Percentiles rank a stretch among this genome's conserved stretches.
These are phyloP conservation scores for Bombus superbus DNA, from an alignment of 1,140 invertebrate genomes.

Conservation along the genomic window DNA sequence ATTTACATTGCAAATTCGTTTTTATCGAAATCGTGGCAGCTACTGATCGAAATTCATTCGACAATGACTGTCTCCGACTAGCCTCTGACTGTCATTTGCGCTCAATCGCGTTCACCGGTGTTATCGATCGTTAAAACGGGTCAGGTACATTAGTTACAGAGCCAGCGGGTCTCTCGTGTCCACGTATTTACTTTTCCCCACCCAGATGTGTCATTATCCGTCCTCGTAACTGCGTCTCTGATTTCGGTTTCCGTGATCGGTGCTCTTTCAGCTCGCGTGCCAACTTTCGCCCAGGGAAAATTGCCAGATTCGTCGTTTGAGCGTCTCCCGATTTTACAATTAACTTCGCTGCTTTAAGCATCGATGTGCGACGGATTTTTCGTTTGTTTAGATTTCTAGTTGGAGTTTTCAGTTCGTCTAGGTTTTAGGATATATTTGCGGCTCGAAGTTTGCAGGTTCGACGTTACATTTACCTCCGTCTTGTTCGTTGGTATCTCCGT, in stretches of 20 bases:
- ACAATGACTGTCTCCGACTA: slow-evolving; percentile 49
- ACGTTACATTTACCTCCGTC: neutral
- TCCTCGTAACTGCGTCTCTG: slow-evolving; percentile 16
- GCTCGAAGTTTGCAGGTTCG: neutral
- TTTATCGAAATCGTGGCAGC: neutral
- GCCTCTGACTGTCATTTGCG: slow-evolving; percentile 58
- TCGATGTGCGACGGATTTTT: no score
- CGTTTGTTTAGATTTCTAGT: neutral
- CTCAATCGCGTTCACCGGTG: slow-evolving; percentile 60
- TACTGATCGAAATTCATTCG: slow-evolving; percentile 49
- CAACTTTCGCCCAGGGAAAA: neutral
- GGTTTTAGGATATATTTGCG: no score
- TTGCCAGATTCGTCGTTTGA: neutral
- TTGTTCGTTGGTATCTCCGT: neutral
- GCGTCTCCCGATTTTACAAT: no score
- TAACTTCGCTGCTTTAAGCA: neutral
- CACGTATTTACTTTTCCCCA: slow-evolving; percentile 29
- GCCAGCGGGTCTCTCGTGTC: slow-evolving; percentile 4
- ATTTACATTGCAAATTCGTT: neutral
- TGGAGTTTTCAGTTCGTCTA: no score
- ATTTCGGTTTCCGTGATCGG: slow-evolving; percentile 21
- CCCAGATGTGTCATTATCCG: slow-evolving; percentile 9
- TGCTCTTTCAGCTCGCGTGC: neutral
- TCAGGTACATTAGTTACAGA: slow-evolving; percentile 63
- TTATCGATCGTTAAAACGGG: slow-evolving; percentile 61